phyloP scores from a whole-genome alignment of 2,797 vertebrate genomes.

The Sebastes nivosus region DNA sequence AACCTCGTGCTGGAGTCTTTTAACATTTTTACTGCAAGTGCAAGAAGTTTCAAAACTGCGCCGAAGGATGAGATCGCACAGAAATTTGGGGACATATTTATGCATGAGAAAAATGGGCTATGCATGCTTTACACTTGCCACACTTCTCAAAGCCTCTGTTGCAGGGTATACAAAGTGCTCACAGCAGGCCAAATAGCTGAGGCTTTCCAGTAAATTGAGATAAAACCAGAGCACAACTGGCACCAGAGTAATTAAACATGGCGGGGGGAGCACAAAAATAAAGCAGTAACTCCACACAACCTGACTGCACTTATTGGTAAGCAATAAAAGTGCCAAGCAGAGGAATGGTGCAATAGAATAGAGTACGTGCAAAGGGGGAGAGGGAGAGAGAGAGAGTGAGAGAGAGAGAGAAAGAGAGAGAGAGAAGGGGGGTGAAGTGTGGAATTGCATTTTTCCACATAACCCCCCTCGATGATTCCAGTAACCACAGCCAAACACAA shows the following conservation, averaged over 20 bases:
- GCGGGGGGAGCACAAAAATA: constrained; percentile 48
- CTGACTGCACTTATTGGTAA: constrained; percentile 64
- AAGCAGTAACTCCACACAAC: constrained; percentile 57
- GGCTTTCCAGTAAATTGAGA: constrained; percentile 82
- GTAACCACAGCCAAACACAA: constrained; percentile 53
- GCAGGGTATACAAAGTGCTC: constrained; percentile 44
- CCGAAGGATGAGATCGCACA: constrained; percentile 5
- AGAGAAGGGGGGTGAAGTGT: background rate
- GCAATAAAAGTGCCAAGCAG: constrained; percentile 65
- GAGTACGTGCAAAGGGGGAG: constrained; percentile 23
- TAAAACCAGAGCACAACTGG: constrained; percentile 78
- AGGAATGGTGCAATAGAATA: constrained; percentile 41
- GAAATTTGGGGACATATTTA: background rate
- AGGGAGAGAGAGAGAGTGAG: background rate
- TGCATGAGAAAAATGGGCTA: constrained; percentile 6
- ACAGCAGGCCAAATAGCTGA: constrained; percentile 70
- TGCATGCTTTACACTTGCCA: constrained; percentile 60
- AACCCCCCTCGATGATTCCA: constrained; percentile 64
- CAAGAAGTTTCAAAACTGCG: background rate
- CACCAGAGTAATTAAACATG: constrained; percentile 76
- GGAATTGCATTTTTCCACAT: constrained; percentile 54
- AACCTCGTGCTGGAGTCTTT: constrained; percentile 32
- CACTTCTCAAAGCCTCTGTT: constrained; percentile 35
- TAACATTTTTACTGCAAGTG: constrained; percentile 44
- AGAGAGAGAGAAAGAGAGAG: background rate